Evolutionary conservation across 2,888 invertebrate genomes (phyloP), one percentile per base, ranked within the genome.

Genomic region (Drosophila macrothrix): DNA sequence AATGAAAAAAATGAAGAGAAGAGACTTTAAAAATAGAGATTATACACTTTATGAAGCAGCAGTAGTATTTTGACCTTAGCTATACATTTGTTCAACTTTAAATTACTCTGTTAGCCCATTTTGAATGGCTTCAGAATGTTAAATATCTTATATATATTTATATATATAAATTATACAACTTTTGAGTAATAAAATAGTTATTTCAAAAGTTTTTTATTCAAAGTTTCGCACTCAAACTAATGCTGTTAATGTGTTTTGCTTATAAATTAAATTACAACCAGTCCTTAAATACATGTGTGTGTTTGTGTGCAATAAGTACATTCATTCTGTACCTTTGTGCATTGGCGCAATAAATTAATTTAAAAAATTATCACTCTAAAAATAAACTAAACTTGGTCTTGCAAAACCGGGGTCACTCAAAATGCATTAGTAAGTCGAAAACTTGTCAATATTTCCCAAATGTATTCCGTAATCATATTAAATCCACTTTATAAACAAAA

Each of bases 271-370:
- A 66, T 52, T 14, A 19, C n/a, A 28, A 4, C 35, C 14, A 41
- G 29, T 22, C 5, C 9, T 39, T n/a, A 54, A 25, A 3, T 41
- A 14, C 14, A 29, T 25, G 5, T 39, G 50, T 29, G 50, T 10
- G 19, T 35, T n/a, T 53, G 19, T 53, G 4, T 37, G 52, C 39
- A 14, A 14, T 41, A 37, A 64, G 31, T 31, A 16, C 37, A 39
- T 22, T 67, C 39, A 50, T 31, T 39, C 50, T 31, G 28, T 49
- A 35, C 35, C 37, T 39, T 28, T 35, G 67, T 28, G 19, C 29
- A 68, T 56, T 56, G 33, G 49, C 33, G 22, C n/a, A 22, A 55
- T 50, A 41, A 69, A 64, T 69, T 60, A 55, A 60, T 49, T 74
- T 52, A 35, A 28, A 60, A 75, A 69, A 37, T 74, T 75, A 19